Conservation (phyloP, 2,888 invertebrate genomes). For the Myopa testacea region DNA sequence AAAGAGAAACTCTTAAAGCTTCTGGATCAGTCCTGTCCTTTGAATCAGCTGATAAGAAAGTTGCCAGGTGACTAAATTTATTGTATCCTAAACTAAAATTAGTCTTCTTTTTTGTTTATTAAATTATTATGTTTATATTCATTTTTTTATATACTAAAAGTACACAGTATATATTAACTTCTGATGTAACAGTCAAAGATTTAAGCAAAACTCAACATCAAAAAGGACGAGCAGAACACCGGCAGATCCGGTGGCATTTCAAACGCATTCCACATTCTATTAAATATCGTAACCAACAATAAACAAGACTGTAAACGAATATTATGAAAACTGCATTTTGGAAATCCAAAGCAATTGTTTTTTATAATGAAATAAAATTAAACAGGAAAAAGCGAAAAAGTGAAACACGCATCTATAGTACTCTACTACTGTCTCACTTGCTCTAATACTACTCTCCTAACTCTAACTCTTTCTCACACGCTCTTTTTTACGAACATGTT, state of each 20-base stretch:
- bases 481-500: conserved; percentile 60
- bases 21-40: too few relatives aligned
- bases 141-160: too few relatives aligned
- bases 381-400: background rate
- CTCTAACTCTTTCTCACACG: conserved; percentile 23
- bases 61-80: too few relatives aligned
- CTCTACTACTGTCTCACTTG: conserved; percentile 19
- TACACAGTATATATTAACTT: too few relatives aligned
- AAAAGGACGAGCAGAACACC: background rate
- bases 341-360: conserved; percentile 4
- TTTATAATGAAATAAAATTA: conserved; percentile 11
- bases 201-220: background rate
- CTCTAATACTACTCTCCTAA: conserved; percentile 10
- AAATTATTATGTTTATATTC: too few relatives aligned
- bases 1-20: too few relatives aligned
- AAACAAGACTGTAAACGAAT: background rate
- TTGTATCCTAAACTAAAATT: too few relatives aligned
- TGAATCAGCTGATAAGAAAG: too few relatives aligned
- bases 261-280: background rate
- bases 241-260: too few relatives aligned
- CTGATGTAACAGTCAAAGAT: background rate
- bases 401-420: background rate
- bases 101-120: too few relatives aligned
- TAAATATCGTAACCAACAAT: background rate
- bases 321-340: conserved; percentile 1